Evolutionary conservation across 2,888 invertebrate species (phyloP).

Genomic region (Nematopogon swammerdamellus): DNA sequence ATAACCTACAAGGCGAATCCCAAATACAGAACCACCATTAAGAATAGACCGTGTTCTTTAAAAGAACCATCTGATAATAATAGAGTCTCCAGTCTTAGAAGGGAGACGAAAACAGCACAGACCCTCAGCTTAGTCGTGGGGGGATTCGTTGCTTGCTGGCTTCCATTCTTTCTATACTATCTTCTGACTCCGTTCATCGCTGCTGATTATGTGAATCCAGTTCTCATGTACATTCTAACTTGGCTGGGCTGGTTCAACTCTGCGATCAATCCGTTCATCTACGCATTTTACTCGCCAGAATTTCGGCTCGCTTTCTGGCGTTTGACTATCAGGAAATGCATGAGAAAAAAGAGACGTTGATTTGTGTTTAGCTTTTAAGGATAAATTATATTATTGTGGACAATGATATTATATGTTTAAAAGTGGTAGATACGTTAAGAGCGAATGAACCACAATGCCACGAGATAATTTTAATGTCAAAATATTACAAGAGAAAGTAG

Average conservation of each 20-base stretch:
- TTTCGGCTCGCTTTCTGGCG: conserved; percentile 86
- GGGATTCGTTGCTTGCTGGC: conserved; percentile 85
- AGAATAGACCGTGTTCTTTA: conserved; percentile 49
- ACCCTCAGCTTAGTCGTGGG: conserved; percentile 85
- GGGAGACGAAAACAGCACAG: conserved; percentile 86
- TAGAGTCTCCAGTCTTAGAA: conserved; percentile 65
- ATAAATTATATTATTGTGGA: no score
- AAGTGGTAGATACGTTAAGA: no score
- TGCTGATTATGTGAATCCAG: conserved; percentile 54
- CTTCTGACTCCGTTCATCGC: conserved; percentile 76
- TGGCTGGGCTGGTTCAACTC: conserved; percentile 92
- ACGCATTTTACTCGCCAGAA: conserved; percentile 86
- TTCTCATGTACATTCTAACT: conserved; percentile 72
- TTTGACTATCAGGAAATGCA: conserved; percentile 69
- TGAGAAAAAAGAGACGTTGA: conserved; percentile 30
- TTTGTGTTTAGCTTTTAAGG: conserved; percentile 5
- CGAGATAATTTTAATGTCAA: no score
- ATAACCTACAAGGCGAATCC: conserved; percentile 39
- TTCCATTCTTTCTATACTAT: conserved; percentile 84
- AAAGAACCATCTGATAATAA: conserved; percentile 55
- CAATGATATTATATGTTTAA: no score
- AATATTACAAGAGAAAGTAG: no score
- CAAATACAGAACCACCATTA: conserved; percentile 37
- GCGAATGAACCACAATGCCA: no score
- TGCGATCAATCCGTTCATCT: conserved; percentile 88